These are phyloP conservation scores for Mimas tiliae DNA, from an alignment of 2,888 invertebrate species.

Conservation along the genomic window DNA sequence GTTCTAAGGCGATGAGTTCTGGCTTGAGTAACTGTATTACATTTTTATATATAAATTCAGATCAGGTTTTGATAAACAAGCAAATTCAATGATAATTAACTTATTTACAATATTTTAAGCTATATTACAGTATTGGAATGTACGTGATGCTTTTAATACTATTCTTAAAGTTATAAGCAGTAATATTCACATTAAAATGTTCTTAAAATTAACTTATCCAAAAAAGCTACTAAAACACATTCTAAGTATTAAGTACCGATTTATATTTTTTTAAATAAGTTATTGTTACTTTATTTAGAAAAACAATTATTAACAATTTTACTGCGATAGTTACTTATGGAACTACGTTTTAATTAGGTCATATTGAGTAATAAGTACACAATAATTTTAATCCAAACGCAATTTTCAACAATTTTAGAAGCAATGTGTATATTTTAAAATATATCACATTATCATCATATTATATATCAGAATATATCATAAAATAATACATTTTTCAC, in stretches of 20 bases:
- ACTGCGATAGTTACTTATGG: too few species aligned
- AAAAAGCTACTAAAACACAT: not conserved
- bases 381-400: too few species aligned
- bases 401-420: too few species aligned
- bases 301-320: too few species aligned
- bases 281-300: not conserved
- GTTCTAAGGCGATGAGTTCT: not conserved
- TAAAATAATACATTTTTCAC: not conserved
- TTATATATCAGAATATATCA: too few species aligned
- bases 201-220: not conserved
- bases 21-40: not conserved
- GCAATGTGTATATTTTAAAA: too few species aligned
- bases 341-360: too few species aligned
- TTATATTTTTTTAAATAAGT: not conserved
- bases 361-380: too few species aligned
- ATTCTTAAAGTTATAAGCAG: not conserved
- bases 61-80: too few species aligned
- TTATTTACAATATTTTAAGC: conserved; percentile 12
- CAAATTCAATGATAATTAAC: not conserved
- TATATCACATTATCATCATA: too few species aligned
- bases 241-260: not conserved
- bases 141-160: conserved; percentile 27
- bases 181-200: conserved; percentile 6
- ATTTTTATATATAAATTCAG: too few species aligned
- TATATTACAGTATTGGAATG: conserved; percentile 22